A percentile compares a stretch with the other conserved stretches of the same genome.
Evolutionary conservation across 2,113 vertebrate species (phyloP).

Genomic region (Eudorcas thomsonii): DNA sequence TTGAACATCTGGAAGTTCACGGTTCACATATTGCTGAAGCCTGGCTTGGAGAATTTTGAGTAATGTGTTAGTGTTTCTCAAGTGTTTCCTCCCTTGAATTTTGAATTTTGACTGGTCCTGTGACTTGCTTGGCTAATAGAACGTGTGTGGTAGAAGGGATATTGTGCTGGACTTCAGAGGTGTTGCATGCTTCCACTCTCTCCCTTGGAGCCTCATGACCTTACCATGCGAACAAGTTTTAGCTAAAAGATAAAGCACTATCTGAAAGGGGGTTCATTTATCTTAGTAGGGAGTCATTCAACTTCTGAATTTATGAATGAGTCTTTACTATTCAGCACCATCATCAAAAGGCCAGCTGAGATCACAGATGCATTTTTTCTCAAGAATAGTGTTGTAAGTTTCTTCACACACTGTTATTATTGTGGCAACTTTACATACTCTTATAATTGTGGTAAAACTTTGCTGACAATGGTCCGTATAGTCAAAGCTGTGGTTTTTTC

Average conservation of each 20-base stretch:
- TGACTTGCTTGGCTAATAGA: background rate
- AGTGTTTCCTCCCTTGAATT: background rate
- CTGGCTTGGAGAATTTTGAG: too few species aligned
- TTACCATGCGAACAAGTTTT: background rate
- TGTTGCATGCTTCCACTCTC: background rate
- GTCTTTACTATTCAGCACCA: slow-evolving; percentile 64
- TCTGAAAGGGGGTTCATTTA: background rate
- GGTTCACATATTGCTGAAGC: too few species aligned
- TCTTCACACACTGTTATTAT: background rate
- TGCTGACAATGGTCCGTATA: background rate
- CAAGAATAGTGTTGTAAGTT: background rate
- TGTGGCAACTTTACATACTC: background rate
- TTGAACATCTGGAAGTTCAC: too few species aligned
- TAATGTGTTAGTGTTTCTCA: background rate
- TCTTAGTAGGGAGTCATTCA: background rate
- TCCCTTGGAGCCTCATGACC: background rate
- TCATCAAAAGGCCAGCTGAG: slow-evolving; percentile 90
- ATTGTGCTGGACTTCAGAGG: background rate
- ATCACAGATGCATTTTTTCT: background rate
- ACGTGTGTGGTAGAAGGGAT: background rate
- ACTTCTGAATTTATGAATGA: background rate
- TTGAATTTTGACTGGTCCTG: background rate
- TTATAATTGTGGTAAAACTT: background rate
- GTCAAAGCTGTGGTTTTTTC: background rate
- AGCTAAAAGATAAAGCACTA: background rate